Evolutionary conservation across 2,888 invertebrate genomes (phyloP), one percentile per base, ranked within the genome.

Genomic region (Creontiades dilutus): DNA sequence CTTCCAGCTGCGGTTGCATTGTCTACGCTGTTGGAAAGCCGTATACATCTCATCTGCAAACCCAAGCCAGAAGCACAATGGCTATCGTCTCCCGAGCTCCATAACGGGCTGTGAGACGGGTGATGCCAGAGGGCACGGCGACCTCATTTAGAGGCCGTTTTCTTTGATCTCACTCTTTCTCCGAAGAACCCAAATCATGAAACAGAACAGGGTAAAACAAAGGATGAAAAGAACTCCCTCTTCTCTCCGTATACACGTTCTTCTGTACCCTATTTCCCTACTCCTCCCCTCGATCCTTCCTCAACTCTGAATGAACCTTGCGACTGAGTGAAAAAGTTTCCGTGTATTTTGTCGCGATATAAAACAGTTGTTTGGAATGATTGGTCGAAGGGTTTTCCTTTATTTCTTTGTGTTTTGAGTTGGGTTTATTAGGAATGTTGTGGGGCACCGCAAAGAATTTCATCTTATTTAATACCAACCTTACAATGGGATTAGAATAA

Each of bases 71-170:
- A 11, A 68, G 23, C n/a, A 61, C 68, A 68, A 68, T 68, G 68
- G 68, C 68, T 16, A 57, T 57, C 57, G n/a, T 57, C 57, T 57
- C 57, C 7, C 37, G 7, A 4, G 37, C 37, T 37, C 37, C 37
- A 2, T 4, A 4, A 37, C 2, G 3, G 23, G 23, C 68, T 68
- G 68, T 23, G 19, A 68, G 68, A 68, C 23, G 68, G 68, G 68
- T 68, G 68, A 68, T 68, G 68, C 68, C 68, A 68, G 68, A 23
- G 68, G 68, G 23, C 68, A 68, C 23, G 68, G 12, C 68, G 23
- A 68, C 68, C 68, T 68, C 68, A 68, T 68, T 68, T 68, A 68
- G 68, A 37, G 37, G 37, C 27, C 9, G 11, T 68, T 7, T 68
- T n/a, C 68, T 68, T 68, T 68, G 68, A 68, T 68, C 68, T 68